A percentile compares a stretch with the other conserved stretches of the same genome.
Evolutionary conservation across 1,140 invertebrate species (phyloP).

Genomic region (Bradynema listronoti): DNA sequence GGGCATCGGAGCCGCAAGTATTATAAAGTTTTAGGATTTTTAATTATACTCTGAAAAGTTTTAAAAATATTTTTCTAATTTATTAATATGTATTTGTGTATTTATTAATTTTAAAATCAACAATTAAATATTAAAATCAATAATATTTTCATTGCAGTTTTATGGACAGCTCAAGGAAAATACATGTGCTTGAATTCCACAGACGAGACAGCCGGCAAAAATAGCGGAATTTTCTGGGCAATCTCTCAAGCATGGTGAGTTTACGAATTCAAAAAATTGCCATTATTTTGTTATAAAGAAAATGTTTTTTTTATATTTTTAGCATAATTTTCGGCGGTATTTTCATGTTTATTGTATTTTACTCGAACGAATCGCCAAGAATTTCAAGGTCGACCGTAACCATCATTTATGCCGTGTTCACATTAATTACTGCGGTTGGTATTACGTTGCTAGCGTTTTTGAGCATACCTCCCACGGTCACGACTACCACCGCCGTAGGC

Average conservation of each 20-base stretch:
- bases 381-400: not conserved
- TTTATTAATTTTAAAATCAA: no score
- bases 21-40: not conserved
- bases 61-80: no score
- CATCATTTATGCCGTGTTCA: conserved; percentile 21
- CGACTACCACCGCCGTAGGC: no score
- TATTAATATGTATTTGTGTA: no score
- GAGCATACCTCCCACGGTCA: not conserved
- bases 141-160: conserved; percentile 31
- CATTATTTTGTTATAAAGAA: not conserved
- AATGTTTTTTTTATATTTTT: conserved; percentile 5
- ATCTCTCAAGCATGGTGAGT: conserved; percentile 38
- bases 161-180: conserved; percentile 46
- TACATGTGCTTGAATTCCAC: conserved; percentile 41
- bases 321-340: conserved; percentile 13
- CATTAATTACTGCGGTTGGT: conserved; percentile 20
- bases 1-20: conserved; percentile 28
- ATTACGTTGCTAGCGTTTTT: conserved; percentile 12
- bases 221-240: conserved; percentile 44
- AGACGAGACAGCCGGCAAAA: conserved; percentile 25
- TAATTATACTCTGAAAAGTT: no score
- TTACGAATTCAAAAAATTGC: conserved; percentile 6
- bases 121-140: no score
- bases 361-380: not conserved
- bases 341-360: conserved; percentile 9